Base-by-base conservation (phyloP, 2,113 vertebrate species). In the Pachyramphus minor region DNA sequence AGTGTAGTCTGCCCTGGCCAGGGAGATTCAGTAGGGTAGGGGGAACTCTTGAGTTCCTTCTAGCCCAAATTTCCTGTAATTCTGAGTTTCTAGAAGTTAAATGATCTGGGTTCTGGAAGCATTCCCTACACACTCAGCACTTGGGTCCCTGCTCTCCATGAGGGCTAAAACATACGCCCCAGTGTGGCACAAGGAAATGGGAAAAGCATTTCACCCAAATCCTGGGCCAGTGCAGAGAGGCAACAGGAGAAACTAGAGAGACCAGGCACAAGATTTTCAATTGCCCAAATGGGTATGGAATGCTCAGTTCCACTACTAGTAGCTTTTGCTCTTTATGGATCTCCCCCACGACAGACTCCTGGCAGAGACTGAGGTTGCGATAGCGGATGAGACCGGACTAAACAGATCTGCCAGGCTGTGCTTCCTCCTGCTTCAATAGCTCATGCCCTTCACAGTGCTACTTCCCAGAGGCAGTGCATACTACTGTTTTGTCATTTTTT, bases 91-190 rank as follows among this genome's bases (percentile, higher is more conserved):
- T 84, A 49, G n/a, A 69, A 56, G 27, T 22, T 9, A 79, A 24
- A 42, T 13, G 8, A 10, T 16, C 20, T 63, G 74, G 10, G 20
- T 27, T 58, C 47, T 30, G 68, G 71, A 35, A 90, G 25, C 27
- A 31, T 69, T 86, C 45, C 31, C 28, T 15, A 14, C 17, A n/a
- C 11, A 6, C 50, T 27, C 37, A 69, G 11, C 0, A 0, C n/a
- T 49, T 1, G 1, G 16, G 24, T 78, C 56, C n/a, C 71, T 42
- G 17, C 44, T 73, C 30, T 55, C 49, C 8, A 8, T 12, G 49
- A 60, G 78, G 53, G 9, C 24, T 72, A 2, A 39, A 63, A 81
- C 28, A 16, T 14, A 9, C 2, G 16, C n/a, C 5, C 37, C 28
- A 42, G 11, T 16, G 37, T 18, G 37, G 30, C 1, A 0, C 20